These are phyloP conservation scores for Odontomyia ornata DNA, from an alignment of 2,888 invertebrate species.

Conservation along the genomic window DNA sequence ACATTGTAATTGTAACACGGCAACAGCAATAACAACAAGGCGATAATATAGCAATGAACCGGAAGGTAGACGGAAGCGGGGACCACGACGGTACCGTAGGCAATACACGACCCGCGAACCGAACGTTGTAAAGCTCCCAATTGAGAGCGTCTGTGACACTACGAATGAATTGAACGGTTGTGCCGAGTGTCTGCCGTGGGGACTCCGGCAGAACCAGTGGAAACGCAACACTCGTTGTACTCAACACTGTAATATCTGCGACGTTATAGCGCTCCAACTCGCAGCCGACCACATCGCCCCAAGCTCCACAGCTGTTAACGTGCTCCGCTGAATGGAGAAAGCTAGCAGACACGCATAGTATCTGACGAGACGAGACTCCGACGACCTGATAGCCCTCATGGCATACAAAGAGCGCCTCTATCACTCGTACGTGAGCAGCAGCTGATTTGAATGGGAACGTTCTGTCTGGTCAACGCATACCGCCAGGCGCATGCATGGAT, in stretches of 20 bases:
- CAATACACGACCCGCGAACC: conserved; percentile 33
- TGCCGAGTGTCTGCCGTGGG: conserved; percentile 46
- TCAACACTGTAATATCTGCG: conserved; percentile 17
- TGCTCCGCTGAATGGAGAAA: conserved; percentile 32
- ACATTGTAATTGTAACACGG: conserved; percentile 18
- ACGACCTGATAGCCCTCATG: background rate
- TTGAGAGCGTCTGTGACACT: conserved; percentile 24
- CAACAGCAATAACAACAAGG: conserved; percentile 37
- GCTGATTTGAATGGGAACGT: background rate
- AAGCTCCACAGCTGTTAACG: conserved; percentile 6
- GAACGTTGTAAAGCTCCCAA: conserved; percentile 1
- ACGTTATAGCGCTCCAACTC: background rate
- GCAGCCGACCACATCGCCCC: conserved; percentile 6
- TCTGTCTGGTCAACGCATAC: conserved; percentile 3
- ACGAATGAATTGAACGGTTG: conserved; percentile 44
- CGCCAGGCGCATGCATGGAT: conserved; percentile 22
- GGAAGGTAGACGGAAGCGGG: background rate
- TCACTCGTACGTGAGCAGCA: background rate
- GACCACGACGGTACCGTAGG: conserved; percentile 8
- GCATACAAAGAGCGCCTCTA: background rate
- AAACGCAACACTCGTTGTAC: conserved; percentile 37
- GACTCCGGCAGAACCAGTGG: conserved; percentile 34
- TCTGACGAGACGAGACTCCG: background rate
- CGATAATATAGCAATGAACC: conserved; percentile 3
- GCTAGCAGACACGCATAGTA: background rate